Conservation (phyloP, 2,888 invertebrate genomes). For the Ptilodon capucinus region DNA sequence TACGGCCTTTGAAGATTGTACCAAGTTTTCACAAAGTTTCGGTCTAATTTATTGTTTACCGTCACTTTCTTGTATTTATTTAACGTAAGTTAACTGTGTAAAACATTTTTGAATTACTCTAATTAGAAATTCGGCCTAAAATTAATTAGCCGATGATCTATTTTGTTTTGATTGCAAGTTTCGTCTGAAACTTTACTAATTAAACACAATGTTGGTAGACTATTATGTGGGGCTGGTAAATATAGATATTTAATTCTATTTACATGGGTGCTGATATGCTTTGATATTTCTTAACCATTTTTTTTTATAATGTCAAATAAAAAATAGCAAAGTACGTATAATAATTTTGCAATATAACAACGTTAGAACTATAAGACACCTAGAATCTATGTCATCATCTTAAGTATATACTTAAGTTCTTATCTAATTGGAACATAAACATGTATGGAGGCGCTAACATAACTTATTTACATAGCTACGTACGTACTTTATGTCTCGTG, state of each 20-base stretch:
- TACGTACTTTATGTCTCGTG: background rate
- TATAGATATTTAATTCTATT: background rate
- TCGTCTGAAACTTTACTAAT: background rate
- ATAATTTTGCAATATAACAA: too few relatives aligned
- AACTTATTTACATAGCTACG: background rate
- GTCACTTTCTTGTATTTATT: constrained; percentile 70
- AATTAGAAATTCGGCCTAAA: constrained; percentile 30
- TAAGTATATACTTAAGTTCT: too few relatives aligned
- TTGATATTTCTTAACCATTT: too few relatives aligned
- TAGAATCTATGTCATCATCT: too few relatives aligned
- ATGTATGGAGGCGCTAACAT: background rate
- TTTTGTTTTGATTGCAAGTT: constrained; percentile 1
- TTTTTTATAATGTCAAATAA: too few relatives aligned
- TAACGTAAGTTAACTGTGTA: constrained; percentile 57
- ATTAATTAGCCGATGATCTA: constrained; percentile 2
- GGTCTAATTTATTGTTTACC: constrained; percentile 77
- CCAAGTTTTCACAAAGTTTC: constrained; percentile 74
- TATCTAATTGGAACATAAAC: too few relatives aligned
- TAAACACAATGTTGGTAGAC: background rate
- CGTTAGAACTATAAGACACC: too few relatives aligned
- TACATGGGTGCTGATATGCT: too few relatives aligned
- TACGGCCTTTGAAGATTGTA: constrained; percentile 76
- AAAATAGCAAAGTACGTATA: too few relatives aligned
- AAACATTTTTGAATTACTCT: constrained; percentile 50
- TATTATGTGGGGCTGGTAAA: background rate